phyloP scores from a whole-genome alignment of 2,888 invertebrate genomes.

The Eumerus sabulonum region DNA sequence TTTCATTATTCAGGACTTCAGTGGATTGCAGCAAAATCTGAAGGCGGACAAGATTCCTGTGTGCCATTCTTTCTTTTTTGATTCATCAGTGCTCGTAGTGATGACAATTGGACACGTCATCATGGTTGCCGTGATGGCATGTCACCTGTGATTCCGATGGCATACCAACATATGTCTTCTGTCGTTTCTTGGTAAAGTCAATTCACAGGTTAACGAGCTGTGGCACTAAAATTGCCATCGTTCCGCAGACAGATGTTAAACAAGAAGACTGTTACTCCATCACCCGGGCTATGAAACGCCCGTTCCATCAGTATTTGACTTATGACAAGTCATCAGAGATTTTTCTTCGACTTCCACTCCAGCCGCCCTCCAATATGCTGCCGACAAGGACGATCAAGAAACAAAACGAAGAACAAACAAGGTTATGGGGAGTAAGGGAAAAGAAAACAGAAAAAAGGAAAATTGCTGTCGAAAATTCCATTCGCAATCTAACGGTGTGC shows the following conservation, averaged over 20 bases:
- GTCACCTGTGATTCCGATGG: slow-evolving; percentile 9
- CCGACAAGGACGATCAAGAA: slow-evolving; percentile 4
- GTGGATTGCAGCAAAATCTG: slow-evolving; percentile 7
- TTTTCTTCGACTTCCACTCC: not conserved
- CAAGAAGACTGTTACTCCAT: slow-evolving; percentile 27
- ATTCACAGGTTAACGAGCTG: slow-evolving; percentile 56
- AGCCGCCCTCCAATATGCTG: not conserved
- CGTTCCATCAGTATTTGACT: slow-evolving; percentile 16
- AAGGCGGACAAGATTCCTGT: not conserved
- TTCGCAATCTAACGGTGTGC: slow-evolving; percentile 57
- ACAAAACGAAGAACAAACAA: not conserved
- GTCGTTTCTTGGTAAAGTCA: slow-evolving; percentile 8
- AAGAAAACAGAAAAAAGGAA: slow-evolving; percentile 14
- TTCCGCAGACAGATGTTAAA: slow-evolving; percentile 50
- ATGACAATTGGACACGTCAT: slow-evolving; percentile 34
- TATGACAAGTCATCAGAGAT: slow-evolving; percentile 60
- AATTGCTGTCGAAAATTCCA: slow-evolving; percentile 62
- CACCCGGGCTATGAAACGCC: not conserved
- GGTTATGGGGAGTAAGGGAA: not conserved
- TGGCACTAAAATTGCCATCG: slow-evolving; percentile 39
- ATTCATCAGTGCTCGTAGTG: not conserved
- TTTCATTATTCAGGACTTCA: slow-evolving; percentile 13
- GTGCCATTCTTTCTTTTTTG: too few relatives aligned
- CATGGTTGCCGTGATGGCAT: not conserved
- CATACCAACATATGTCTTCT: not conserved